A percentile compares a stretch with the other conserved stretches of the same genome.
Conservation (phyloP, 2,888 invertebrate species). For the Dugesia japonica region DNA sequence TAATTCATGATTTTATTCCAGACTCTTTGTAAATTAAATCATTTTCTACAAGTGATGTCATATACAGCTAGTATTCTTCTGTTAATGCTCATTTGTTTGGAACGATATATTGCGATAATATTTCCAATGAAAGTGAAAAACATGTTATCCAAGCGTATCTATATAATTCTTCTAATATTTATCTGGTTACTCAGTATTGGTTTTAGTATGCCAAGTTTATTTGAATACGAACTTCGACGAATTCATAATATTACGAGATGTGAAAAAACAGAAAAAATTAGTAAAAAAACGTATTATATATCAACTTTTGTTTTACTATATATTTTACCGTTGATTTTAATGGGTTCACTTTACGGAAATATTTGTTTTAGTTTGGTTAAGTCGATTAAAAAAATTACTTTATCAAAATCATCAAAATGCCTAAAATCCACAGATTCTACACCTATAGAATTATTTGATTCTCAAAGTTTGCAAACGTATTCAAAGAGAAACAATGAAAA, state of each 20-base stretch:
- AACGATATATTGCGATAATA: slow-evolving; percentile 33
- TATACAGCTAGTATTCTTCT: slow-evolving; percentile 31
- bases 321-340: slow-evolving; percentile 25
- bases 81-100: slow-evolving; percentile 31
- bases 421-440: not conserved
- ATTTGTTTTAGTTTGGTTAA: slow-evolving; percentile 22
- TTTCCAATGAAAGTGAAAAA: slow-evolving; percentile 27
- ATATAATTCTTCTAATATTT: slow-evolving; percentile 23
- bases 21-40: slow-evolving; percentile 31
- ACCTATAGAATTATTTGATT: not conserved
- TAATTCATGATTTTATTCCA: slow-evolving; percentile 20
- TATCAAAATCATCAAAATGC: not conserved
- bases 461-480: not conserved
- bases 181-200: slow-evolving; percentile 28
- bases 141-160: slow-evolving; percentile 12
- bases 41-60: slow-evolving; percentile 26
- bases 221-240: slow-evolving; percentile 23
- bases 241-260: slow-evolving; percentile 12
- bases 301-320: slow-evolving; percentile 31
- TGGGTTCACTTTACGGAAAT: slow-evolving; percentile 29
- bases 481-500: not conserved
- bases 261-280: not conserved
- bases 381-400: not conserved
- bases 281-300: slow-evolving; percentile 29
- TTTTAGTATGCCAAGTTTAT: slow-evolving; percentile 29